Evolutionary conservation across 2,113 vertebrate species (phyloP).

Genomic region (western clawed frog (Xenopus tropicalis)): DNA sequence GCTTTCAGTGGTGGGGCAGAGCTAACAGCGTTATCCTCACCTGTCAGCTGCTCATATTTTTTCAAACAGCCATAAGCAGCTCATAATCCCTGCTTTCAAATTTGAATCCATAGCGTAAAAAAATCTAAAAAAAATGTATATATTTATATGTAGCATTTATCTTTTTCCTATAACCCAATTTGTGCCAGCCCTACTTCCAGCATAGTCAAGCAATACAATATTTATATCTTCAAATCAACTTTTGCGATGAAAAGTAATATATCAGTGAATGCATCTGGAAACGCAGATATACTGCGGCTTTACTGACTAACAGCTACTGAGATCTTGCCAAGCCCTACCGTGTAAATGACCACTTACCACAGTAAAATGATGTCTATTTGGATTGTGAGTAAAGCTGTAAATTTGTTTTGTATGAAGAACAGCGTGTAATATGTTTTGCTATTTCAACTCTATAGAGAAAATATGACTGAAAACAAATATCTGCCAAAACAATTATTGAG

Average conservation of each 20-base stretch:
- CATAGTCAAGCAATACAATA: conserved; percentile 21
- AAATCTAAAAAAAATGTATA: conserved; percentile 20
- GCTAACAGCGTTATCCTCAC: neutral
- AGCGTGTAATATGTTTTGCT: neutral
- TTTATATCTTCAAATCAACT: conserved; percentile 25
- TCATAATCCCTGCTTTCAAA: neutral
- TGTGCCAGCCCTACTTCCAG: neutral
- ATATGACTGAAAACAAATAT: neutral
- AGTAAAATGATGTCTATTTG: neutral
- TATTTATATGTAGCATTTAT: conserved; percentile 1
- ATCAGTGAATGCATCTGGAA: conserved; percentile 8
- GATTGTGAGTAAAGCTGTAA: neutral
- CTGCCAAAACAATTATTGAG: neutral
- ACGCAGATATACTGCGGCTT: neutral
- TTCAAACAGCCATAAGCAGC: conserved; percentile 2
- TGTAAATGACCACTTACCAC: conserved; percentile 2
- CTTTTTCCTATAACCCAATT: neutral
- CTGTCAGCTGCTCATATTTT: conserved; percentile 8
- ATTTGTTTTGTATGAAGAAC: conserved; percentile 1
- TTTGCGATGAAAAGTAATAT: conserved; percentile 12
- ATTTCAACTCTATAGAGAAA: neutral
- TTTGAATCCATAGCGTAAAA: conserved; percentile 40
- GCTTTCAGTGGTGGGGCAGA: neutral
- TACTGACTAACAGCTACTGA: neutral
- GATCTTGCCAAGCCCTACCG: neutral